A percentile compares a stretch with the other conserved stretches of the same genome.
phyloP scores from a whole-genome alignment of 2,888 invertebrate species.

The Eurois occulta region DNA sequence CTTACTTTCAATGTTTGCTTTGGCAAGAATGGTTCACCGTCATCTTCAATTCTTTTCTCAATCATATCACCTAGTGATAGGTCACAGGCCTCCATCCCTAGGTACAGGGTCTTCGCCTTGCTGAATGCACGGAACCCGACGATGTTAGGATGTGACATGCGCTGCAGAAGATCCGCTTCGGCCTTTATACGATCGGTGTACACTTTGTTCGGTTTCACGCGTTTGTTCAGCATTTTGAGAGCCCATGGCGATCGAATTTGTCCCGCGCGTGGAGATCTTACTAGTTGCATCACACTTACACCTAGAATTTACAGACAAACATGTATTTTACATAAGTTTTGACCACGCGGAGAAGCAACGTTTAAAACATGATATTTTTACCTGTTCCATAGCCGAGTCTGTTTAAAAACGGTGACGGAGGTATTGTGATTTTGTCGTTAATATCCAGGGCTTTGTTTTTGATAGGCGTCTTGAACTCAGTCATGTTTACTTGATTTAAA shows the following conservation, averaged over 20 bases:
- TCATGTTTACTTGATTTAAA: constrained; percentile 70
- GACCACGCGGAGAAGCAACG: not conserved
- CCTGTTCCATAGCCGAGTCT: constrained; percentile 95
- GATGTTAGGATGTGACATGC: constrained; percentile 95
- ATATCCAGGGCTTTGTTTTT: constrained; percentile 75
- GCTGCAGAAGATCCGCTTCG: constrained; percentile 93
- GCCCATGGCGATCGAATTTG: constrained; percentile 96
- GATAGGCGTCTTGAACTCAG: constrained; percentile 84
- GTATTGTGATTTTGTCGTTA: constrained; percentile 89
- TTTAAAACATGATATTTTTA: constrained; percentile 68
- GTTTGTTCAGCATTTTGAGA: constrained; percentile 93
- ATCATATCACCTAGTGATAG: constrained; percentile 94
- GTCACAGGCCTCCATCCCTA: constrained; percentile 95
- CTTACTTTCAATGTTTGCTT: constrained; percentile 91
- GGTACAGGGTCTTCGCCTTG: constrained; percentile 90
- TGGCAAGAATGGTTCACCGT: constrained; percentile 91
- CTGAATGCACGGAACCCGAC: constrained; percentile 93
- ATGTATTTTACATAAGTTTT: not conserved
- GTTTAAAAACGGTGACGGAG: constrained; percentile 93
- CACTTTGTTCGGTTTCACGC: constrained; percentile 83
- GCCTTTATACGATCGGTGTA: constrained; percentile 91
- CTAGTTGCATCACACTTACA: constrained; percentile 94
- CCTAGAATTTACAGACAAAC: constrained; percentile 84
- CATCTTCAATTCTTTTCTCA: constrained; percentile 91
- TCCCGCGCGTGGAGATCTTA: constrained; percentile 93